phyloP scores from a whole-genome alignment of 2,797 vertebrate genomes.

The Malurus splendens region DNA sequence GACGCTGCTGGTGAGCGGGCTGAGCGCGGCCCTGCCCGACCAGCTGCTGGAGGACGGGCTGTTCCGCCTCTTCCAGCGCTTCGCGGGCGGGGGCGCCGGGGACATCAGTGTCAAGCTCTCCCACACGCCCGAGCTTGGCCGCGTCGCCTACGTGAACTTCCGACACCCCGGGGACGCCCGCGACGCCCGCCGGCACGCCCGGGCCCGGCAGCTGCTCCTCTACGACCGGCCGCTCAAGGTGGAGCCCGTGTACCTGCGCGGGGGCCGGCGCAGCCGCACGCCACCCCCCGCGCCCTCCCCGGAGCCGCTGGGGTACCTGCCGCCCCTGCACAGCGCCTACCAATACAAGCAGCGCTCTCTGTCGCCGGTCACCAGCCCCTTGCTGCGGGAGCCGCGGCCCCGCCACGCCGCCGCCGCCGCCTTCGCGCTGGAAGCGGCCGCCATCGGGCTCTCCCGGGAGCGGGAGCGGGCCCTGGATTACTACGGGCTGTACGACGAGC shows the following conservation, averaged over 20 bases:
- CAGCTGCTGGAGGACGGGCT: constrained; percentile 93
- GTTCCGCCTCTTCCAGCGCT: constrained; percentile 96
- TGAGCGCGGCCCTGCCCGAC: constrained; percentile 89
- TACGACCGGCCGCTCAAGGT: constrained; percentile 91
- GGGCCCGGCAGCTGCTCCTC: constrained; percentile 85
- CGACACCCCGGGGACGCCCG: constrained; percentile 90
- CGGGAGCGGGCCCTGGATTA: constrained; percentile 88
- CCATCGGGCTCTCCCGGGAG: constrained; percentile 81
- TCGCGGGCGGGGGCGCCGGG: constrained; percentile 73
- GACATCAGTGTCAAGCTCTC: constrained; percentile 95
- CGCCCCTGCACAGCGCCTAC: constrained; percentile 81
- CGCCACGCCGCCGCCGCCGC: constrained; percentile 80
- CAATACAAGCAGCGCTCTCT: constrained; percentile 87
- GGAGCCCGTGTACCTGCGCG: constrained; percentile 90
- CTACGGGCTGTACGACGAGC: constrained; percentile 88
- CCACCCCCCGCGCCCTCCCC: constrained; percentile 86
- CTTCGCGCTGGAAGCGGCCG: constrained; percentile 78
- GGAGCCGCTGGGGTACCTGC: constrained; percentile 74
- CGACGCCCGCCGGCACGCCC: constrained; percentile 87
- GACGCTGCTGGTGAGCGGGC: constrained; percentile 91
- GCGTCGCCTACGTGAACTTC: constrained; percentile 94
- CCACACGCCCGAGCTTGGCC: constrained; percentile 91
- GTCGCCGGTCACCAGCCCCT: constrained; percentile 80
- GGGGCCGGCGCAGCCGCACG: constrained; percentile 85
- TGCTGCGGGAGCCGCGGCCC: constrained; percentile 81